A percentile compares a stretch with the other conserved stretches of the same genome.
Conservation (phyloP, 2,888 invertebrate species). For the Drosophila cognata region DNA sequence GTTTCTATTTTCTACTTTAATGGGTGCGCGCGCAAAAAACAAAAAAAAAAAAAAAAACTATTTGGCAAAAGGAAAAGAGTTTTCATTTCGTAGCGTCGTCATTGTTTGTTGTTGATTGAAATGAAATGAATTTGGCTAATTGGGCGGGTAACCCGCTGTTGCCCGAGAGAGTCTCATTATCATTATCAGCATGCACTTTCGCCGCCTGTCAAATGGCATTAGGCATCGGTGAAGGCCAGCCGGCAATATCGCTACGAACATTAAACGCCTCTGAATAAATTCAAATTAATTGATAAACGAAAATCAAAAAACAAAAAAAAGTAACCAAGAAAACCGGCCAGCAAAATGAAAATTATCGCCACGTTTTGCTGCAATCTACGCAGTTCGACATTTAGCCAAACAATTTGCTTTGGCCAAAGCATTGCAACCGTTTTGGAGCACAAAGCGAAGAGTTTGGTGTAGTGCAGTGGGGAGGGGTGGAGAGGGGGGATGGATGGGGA, state of each 20-base stretch:
- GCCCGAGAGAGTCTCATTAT: conserved; percentile 44
- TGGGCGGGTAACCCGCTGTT: conserved; percentile 30
- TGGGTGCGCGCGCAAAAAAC: conserved; percentile 5
- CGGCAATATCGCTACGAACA: conserved; percentile 52
- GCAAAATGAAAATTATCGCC: conserved; percentile 71
- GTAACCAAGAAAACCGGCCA: conserved; percentile 39
- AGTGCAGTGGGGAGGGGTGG: background rate
- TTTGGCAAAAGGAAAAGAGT: conserved; percentile 24
- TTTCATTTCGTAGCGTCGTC: conserved; percentile 14
- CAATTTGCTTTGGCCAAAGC: conserved; percentile 72
- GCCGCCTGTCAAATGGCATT: conserved; percentile 70
- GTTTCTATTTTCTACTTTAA: conserved; percentile 18
- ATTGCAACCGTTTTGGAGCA: conserved; percentile 61
- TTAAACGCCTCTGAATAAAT: conserved; percentile 81
- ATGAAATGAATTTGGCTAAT: conserved; percentile 63
- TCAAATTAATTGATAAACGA: conserved; percentile 76
- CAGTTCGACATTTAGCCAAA: conserved; percentile 71
- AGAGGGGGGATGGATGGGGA: background rate
- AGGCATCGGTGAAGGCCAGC: conserved; percentile 63
- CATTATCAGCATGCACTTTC: conserved; percentile 70
- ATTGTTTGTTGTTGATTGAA: conserved; percentile 18
- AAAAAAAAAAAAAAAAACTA: background rate
- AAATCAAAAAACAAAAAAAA: background rate
- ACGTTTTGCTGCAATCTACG: conserved; percentile 70
- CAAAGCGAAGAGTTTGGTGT: background rate